A percentile compares a stretch with the other conserved stretches of the same genome.
Conservation (phyloP, 2,888 invertebrate genomes). For the Dryadula phaetusa region DNA sequence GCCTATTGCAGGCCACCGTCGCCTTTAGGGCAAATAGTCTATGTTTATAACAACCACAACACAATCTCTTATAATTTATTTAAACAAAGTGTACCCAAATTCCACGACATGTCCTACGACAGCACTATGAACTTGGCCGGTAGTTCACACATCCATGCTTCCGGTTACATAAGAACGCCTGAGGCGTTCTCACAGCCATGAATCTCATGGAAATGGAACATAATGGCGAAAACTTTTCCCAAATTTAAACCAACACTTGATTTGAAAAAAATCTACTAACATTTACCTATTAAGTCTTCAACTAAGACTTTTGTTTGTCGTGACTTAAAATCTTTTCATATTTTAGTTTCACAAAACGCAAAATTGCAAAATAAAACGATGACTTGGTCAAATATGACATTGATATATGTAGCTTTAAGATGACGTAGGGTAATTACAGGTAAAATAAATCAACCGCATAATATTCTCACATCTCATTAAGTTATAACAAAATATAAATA, state of each 20-base stretch:
- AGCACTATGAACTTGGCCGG: not conserved
- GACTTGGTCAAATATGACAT: slow-evolving; percentile 16
- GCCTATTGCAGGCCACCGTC: no score
- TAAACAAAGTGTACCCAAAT: no score
- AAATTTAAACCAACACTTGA: not conserved
- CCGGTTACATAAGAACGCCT: not conserved
- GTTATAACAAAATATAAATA: not conserved
- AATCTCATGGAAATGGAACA: not conserved
- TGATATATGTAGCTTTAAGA: slow-evolving; percentile 7
- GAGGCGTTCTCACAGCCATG: not conserved
- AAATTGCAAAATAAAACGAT: slow-evolving; percentile 5
- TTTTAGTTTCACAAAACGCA: slow-evolving; percentile 17
- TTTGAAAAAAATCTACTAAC: not conserved
- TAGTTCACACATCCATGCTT: not conserved
- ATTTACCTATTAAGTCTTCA: not conserved
- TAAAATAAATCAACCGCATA: not conserved
- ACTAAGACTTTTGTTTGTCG: not conserved
- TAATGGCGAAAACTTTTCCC: not conserved
- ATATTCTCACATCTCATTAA: slow-evolving; percentile 1
- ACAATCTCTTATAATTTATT: no score
- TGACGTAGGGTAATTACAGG: slow-evolving; percentile 8
- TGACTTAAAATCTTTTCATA: not conserved
- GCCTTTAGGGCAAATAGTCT: no score
- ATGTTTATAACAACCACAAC: no score
- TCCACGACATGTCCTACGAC: no score